Evolutionary conservation across 1,140 invertebrate genomes (phyloP), one percentile per base, ranked within the genome.

Genomic region (Nephotettix cincticeps): DNA sequence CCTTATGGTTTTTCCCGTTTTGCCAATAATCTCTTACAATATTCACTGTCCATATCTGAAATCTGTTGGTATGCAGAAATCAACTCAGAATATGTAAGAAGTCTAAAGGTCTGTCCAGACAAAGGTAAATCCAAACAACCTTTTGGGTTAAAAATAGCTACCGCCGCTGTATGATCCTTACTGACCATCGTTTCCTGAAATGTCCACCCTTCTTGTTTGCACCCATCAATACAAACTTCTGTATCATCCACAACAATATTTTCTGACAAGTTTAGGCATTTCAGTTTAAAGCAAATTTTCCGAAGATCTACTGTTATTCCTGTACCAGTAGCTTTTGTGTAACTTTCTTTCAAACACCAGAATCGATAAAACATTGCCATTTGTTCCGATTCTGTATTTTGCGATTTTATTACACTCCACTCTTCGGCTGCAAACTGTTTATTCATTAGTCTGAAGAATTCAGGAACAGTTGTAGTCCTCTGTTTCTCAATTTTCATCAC

Each of bases 341-440:
- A 96, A 80, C 93, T 93, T 80, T 99, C 97, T 83, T 99, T 98
- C n/a, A 98, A 82, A 74, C 92, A 91, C 96, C 96, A 98, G 78
- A 92, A 85, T 70, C 96, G 85, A 79, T 90, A 96, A 80, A 97
- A 98, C 74, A 87, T 89, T 6, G 81, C 80, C 17, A 94, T 76
- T 82, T 91, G 83, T 51, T 88, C 84, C 14, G 76, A 73, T 64
- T 89, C 83, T 45, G 83, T 81, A 14, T 73, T 17, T 71, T 76
- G 77, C 19, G 80, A 80, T 29, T 79, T 83, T 70, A 98, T 96
- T 68, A 84, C 86, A 1, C 75, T 73, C 95, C 95, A 98, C 81
- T 98, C 96, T 3, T 83, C 75, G 11, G 78, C 11, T 17, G 93
- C 91, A 80, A 97, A 95, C 77, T 94, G 91, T 71, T 88, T 84